Percentiles rank a stretch among this genome's conserved stretches.
Evolutionary conservation across 2,113 vertebrate genomes (phyloP).

Genomic region (Forbesichthys agassizii): DNA sequence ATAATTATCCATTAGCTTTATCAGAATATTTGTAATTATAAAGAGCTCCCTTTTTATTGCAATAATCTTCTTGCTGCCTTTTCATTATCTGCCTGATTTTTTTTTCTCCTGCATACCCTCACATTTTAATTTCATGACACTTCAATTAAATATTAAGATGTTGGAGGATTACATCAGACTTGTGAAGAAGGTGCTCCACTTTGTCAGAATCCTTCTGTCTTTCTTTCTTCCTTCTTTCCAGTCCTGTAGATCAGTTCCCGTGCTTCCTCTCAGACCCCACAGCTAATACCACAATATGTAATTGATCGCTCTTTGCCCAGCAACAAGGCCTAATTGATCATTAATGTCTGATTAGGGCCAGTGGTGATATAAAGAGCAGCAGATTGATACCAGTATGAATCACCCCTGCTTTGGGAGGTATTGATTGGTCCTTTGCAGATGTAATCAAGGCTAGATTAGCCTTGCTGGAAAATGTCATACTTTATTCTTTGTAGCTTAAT

Average conservation of each 20-base stretch:
- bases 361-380: constrained; percentile 43
- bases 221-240: not conserved
- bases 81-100: constrained; percentile 18
- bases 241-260: not conserved
- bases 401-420: constrained; percentile 40
- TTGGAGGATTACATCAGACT: constrained; percentile 71
- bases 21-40: constrained; percentile 55
- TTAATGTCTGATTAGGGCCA: constrained; percentile 48
- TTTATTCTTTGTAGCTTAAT: constrained; percentile 11
- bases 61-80: constrained; percentile 18
- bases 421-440: constrained; percentile 49
- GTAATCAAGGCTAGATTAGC: constrained; percentile 48
- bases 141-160: constrained; percentile 75
- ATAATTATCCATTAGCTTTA: constrained; percentile 43
- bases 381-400: constrained; percentile 54
- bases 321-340: constrained; percentile 54
- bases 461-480: constrained; percentile 16
- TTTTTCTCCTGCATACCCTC: constrained; percentile 26
- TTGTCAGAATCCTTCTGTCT: not conserved
- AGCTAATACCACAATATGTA: constrained; percentile 18
- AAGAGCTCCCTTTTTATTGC: constrained; percentile 12
- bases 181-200: constrained; percentile 45
- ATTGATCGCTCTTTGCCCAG: constrained; percentile 40
- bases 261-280: constrained; percentile 11
- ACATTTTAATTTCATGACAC: constrained; percentile 69